Evolutionary conservation across 1,140 invertebrate genomes (phyloP).

Genomic region (Cotesia glomerata): DNA sequence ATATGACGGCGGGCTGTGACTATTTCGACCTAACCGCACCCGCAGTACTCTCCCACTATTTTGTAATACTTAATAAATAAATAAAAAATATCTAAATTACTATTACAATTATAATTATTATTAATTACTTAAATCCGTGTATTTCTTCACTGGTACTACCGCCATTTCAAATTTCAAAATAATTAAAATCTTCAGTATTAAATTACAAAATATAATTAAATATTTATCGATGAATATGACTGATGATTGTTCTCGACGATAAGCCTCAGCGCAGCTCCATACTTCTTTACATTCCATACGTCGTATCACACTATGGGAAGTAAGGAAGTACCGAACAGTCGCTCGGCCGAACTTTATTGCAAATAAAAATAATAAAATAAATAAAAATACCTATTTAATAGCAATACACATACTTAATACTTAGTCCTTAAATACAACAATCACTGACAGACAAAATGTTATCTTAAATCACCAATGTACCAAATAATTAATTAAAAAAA

Average conservation of each 20-base stretch:
- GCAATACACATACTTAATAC: too few relatives aligned
- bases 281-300: slow-evolving; percentile 98
- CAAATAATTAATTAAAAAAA: too few relatives aligned
- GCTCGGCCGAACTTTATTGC: slow-evolving; percentile 48
- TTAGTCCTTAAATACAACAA: too few relatives aligned
- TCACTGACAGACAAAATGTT: too few relatives aligned
- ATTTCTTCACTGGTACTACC: not conserved
- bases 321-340: slow-evolving; percentile 92
- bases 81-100: not conserved
- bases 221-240: too few relatives aligned
- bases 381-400: not conserved
- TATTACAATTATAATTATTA: not conserved
- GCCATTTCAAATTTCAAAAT: not conserved
- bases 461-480: too few relatives aligned
- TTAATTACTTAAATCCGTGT: not conserved
- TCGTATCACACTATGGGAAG: slow-evolving; percentile 86
- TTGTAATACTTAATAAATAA: slow-evolving; percentile 19
- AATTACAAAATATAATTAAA: not conserved
- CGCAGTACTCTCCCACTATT: slow-evolving; percentile 15
- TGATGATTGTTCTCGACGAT: slow-evolving; percentile 28
- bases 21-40: slow-evolving; percentile 44
- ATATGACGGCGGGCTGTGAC: slow-evolving; percentile 41
- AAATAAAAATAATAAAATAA: too few relatives aligned
- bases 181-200: too few relatives aligned
- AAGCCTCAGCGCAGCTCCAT: slow-evolving; percentile 75